Conservation (phyloP, 2,888 invertebrate species). For the Macaria liturata region DNA sequence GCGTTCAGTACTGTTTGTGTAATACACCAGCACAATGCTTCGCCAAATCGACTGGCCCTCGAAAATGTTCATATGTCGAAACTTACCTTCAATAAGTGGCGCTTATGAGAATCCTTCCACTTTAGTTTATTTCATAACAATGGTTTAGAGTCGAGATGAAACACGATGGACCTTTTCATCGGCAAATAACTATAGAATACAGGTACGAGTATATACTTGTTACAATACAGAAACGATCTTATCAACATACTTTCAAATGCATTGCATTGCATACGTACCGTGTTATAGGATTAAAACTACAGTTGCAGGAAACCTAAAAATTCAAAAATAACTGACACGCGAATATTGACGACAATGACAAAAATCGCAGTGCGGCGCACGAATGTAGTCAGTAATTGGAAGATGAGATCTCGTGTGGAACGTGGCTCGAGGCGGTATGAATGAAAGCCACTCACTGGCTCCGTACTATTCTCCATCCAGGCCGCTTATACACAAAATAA, state of each 20-base stretch:
- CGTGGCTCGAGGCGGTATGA: slow-evolving; percentile 80
- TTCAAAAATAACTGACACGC: slow-evolving; percentile 22
- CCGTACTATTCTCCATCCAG: slow-evolving; percentile 60
- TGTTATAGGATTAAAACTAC: too few relatives aligned
- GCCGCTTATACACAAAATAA: slow-evolving; percentile 51
- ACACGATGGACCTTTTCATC: slow-evolving; percentile 17
- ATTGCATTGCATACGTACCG: too few relatives aligned
- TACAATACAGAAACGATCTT: too few relatives aligned
- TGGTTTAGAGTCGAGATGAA: slow-evolving; percentile 28
- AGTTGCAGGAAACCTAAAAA: too few relatives aligned
- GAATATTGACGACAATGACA: slow-evolving; percentile 68
- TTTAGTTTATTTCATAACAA: slow-evolving; percentile 35
- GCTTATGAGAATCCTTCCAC: slow-evolving; percentile 40
- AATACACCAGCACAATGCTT: slow-evolving; percentile 76
- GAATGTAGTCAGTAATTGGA: slow-evolving; percentile 75
- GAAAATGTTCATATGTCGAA: slow-evolving; percentile 71
- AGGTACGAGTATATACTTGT: too few relatives aligned
- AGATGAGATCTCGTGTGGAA: slow-evolving; percentile 80
- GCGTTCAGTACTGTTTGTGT: slow-evolving; percentile 77
- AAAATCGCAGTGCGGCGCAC: slow-evolving; percentile 68
- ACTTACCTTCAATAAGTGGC: slow-evolving; percentile 45
- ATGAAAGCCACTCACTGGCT: slow-evolving; percentile 79
- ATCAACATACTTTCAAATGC: too few relatives aligned
- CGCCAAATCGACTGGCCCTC: slow-evolving; percentile 71
- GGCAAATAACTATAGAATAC: background rate